These are phyloP conservation scores for Zeugodacus cucurbitae DNA, from an alignment of 1,140 invertebrate species.

Conservation along the genomic window DNA sequence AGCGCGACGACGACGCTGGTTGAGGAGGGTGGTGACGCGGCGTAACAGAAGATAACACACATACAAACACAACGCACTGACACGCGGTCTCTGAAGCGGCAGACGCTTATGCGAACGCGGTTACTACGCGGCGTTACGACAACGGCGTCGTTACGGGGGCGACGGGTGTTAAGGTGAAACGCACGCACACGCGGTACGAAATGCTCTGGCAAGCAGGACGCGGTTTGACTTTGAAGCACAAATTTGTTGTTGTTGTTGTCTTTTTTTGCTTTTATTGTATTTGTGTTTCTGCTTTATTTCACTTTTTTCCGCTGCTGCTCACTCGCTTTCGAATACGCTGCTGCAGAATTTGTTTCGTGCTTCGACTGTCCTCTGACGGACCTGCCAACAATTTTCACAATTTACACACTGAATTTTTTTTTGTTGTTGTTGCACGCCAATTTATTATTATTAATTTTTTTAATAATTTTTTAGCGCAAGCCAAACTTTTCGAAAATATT, in stretches of 20 bases:
- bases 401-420: conserved; percentile 39
- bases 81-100: neutral
- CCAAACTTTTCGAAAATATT: neutral
- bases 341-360: neutral
- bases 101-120: neutral
- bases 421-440: neutral
- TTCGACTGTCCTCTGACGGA: neutral
- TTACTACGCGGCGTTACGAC: neutral
- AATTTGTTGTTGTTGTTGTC: neutral
- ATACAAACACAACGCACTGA: neutral
- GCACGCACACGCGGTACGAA: neutral
- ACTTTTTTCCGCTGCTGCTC: neutral
- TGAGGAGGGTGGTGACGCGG: neutral
- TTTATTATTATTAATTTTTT: neutral
- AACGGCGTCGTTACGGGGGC: neutral
- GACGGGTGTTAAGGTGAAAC: neutral
- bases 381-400: neutral
- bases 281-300: neutral
- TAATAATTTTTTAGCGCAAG: too few relatives aligned
- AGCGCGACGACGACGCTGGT: neutral
- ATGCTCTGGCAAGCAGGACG: neutral
- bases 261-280: neutral
- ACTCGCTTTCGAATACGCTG: neutral
- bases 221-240: neutral
- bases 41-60: neutral